A percentile compares a stretch with the other conserved stretches of the same genome.
Evolutionary conservation across 2,888 invertebrate genomes (phyloP).

Genomic region (Drosophila falleni): DNA sequence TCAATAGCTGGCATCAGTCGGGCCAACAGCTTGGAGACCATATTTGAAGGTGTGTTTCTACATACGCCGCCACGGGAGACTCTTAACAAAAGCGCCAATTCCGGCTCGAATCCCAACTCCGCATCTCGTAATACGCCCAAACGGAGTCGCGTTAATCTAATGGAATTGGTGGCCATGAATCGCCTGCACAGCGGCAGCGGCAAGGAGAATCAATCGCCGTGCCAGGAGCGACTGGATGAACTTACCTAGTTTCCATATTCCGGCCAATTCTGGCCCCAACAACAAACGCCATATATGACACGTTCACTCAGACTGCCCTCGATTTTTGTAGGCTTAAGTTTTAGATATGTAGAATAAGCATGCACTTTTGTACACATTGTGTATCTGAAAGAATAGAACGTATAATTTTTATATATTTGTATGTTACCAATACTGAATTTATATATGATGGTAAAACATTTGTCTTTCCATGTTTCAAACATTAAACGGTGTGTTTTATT

Average conservation of each 20-base stretch:
- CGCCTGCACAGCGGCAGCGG: slow-evolving; percentile 62
- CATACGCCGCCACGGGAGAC: slow-evolving; percentile 82
- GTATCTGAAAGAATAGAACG: slow-evolving; percentile 50
- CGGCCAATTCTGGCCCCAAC: not conserved
- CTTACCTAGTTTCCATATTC: slow-evolving; percentile 27
- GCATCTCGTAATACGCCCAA: slow-evolving; percentile 55
- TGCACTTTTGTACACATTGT: slow-evolving; percentile 59
- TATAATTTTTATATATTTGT: slow-evolving; percentile 36
- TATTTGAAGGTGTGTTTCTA: slow-evolving; percentile 84
- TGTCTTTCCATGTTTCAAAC: slow-evolving; percentile 79
- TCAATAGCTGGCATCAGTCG: slow-evolving; percentile 52
- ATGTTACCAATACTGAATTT: slow-evolving; percentile 38
- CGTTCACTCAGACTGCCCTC: slow-evolving; percentile 50
- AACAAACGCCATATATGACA: slow-evolving; percentile 61
- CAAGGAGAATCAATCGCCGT: slow-evolving; percentile 77
- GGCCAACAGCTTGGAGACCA: slow-evolving; percentile 82
- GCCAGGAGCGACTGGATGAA: slow-evolving; percentile 33
- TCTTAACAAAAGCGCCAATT: slow-evolving; percentile 28
- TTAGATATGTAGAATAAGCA: slow-evolving; percentile 19
- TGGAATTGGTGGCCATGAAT: slow-evolving; percentile 77
- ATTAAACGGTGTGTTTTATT: slow-evolving; percentile 37
- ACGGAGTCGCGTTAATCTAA: slow-evolving; percentile 64
- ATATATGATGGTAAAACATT: slow-evolving; percentile 43
- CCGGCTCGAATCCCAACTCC: slow-evolving; percentile 28
- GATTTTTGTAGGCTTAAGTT: slow-evolving; percentile 53